Percentiles rank a stretch among this genome's conserved stretches.
Evolutionary conservation across 2,797 vertebrate species (phyloP).

Genomic region (Phyllotis vaccarum): DNA sequence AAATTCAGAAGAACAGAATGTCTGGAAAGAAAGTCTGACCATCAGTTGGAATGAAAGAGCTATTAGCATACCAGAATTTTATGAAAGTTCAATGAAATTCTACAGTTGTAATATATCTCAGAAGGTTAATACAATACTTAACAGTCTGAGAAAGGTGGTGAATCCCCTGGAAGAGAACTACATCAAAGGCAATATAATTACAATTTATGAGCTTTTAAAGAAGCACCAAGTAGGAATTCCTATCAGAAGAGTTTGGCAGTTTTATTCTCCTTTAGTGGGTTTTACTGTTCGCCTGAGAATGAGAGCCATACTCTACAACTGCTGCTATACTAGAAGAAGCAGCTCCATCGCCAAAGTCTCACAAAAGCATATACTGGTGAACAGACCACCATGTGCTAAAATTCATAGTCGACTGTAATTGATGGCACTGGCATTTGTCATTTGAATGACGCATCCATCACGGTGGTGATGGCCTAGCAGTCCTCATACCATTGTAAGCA

Average conservation of each 20-base stretch:
- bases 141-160: constrained; percentile 8
- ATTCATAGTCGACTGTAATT: not conserved
- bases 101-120: not conserved
- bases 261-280: constrained; percentile 53
- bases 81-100: constrained; percentile 62
- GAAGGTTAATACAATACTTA: constrained; percentile 72
- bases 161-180: constrained; percentile 10
- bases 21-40: constrained; percentile 7
- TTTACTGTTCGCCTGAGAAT: constrained; percentile 39
- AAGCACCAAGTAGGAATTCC: not conserved
- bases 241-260: not conserved
- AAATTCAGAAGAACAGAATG: constrained; percentile 41
- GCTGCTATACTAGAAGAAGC: not conserved
- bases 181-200: constrained; percentile 4
- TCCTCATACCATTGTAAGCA: not conserved
- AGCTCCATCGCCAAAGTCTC: not conserved
- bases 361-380: not conserved
- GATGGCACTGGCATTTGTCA: not conserved
- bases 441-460: not conserved
- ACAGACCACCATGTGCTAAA: fast-evolving
- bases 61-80: constrained; percentile 58
- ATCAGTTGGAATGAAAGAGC: constrained; percentile 10
- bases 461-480: not conserved
- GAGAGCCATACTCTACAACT: not conserved
- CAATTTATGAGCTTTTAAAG: constrained; percentile 57